Evolutionary conservation across 2,888 invertebrate genomes (phyloP).

Genomic region (Chalcis sispes): DNA sequence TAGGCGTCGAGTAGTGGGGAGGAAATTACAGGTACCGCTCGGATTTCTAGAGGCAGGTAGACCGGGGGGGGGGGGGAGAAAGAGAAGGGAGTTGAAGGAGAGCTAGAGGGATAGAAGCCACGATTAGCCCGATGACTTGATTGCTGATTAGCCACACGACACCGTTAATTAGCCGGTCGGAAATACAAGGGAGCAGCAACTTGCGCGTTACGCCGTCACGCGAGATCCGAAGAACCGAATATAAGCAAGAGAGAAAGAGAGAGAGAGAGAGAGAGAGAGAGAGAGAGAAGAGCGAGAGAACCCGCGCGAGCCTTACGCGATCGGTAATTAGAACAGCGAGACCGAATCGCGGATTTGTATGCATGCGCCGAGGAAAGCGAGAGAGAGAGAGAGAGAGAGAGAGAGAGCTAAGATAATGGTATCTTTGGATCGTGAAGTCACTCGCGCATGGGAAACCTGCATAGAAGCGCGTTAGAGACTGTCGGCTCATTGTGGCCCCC

Average conservation of each 20-base stretch:
- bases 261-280: background rate
- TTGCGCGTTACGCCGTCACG: conserved; percentile 32
- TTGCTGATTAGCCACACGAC: conserved; percentile 57
- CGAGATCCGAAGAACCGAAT: conserved; percentile 31
- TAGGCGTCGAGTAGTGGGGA: background rate
- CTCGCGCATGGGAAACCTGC: no score
- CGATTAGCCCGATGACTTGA: conserved; percentile 54
- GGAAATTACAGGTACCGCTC: conserved; percentile 49
- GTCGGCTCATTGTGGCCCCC: no score
- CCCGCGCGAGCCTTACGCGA: conserved; percentile 25
- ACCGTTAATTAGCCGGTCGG: conserved; percentile 55
- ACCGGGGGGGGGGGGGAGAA: background rate
- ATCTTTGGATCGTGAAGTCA: no score
- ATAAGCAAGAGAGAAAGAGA: no score
- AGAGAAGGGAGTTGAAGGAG: background rate
- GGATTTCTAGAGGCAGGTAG: conserved; percentile 50
- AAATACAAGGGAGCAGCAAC: conserved; percentile 55
- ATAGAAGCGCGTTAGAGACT: no score
- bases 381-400: no score
- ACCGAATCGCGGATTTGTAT: conserved; percentile 5
- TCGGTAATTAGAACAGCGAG: conserved; percentile 39
- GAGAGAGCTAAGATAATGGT: no score
- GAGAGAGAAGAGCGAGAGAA: background rate
- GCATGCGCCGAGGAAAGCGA: background rate
- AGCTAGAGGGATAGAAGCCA: background rate